A percentile compares a stretch with the other conserved stretches of the same genome.
Evolutionary conservation across 2,113 vertebrate species (phyloP).

Genomic region (Equus quagga): DNA sequence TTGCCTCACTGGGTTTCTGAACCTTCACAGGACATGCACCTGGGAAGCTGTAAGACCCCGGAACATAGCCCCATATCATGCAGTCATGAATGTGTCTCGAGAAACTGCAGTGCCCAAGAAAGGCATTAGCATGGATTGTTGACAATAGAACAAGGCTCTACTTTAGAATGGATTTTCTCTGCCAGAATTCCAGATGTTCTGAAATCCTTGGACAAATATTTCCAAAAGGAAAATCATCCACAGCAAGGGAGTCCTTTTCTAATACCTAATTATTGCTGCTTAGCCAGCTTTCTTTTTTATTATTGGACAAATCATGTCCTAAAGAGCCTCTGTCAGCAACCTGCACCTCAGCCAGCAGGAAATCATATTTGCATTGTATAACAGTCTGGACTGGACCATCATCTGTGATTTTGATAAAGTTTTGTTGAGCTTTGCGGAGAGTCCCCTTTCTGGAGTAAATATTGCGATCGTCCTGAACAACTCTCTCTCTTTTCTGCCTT

Average conservation of each 20-base stretch:
- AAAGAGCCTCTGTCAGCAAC: not conserved
- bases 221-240: not conserved
- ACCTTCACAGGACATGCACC: fast-evolving
- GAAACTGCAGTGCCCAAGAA: not conserved
- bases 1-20: not conserved
- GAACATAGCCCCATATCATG: fast-evolving
- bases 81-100: not conserved
- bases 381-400: too few relatives aligned
- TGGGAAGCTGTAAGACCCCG: not conserved
- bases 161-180: not conserved
- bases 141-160: not conserved
- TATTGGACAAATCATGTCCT: not conserved
- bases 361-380: fast-evolving
- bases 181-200: not conserved
- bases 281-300: not conserved
- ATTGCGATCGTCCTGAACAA: fast-evolving
- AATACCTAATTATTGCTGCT: not conserved
- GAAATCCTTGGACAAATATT: not conserved
- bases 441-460: not conserved
- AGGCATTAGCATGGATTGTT: not conserved
- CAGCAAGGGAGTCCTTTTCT: not conserved
- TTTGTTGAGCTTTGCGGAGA: not conserved
- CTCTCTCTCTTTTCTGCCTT: not conserved
- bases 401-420: not conserved
- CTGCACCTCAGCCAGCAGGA: not conserved